Conservation (phyloP, 1,140 invertebrate genomes). For the Heliconius hewitsoni region DNA sequence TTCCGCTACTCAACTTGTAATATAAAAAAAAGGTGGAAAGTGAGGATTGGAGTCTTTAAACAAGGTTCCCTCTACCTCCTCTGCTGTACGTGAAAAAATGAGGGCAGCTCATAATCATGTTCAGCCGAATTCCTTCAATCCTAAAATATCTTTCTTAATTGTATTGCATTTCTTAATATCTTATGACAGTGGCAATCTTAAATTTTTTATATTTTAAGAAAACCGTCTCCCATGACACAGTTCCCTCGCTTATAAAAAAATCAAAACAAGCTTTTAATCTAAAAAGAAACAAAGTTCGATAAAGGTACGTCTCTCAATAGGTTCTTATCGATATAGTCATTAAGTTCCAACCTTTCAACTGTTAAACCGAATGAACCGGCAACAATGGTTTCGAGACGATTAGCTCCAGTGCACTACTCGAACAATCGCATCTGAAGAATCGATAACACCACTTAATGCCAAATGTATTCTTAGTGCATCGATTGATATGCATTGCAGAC, state of each 20-base stretch:
- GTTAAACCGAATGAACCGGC: conserved; percentile 30
- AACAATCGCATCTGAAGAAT: conserved; percentile 26
- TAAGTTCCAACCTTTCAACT: conserved; percentile 32
- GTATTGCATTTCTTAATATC: no score
- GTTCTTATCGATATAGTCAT: conserved; percentile 30
- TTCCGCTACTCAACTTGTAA: not conserved
- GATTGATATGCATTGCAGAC: not conserved
- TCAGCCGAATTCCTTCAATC: not conserved
- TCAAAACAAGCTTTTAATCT: not conserved
- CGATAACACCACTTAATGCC: conserved; percentile 27
- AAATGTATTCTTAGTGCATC: conserved; percentile 22
- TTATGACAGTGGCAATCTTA: no score
- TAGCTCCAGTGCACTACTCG: conserved; percentile 23
- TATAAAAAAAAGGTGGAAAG: not conserved
- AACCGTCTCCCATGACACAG: no score
- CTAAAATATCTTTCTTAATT: no score
- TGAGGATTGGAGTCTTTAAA: not conserved
- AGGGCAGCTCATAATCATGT: not conserved
- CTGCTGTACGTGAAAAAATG: no score
- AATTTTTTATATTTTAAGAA: no score
- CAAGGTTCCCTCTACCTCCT: not conserved
- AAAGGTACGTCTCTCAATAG: conserved; percentile 16
- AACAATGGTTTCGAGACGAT: conserved; percentile 30
- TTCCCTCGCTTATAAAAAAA: not conserved
- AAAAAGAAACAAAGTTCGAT: conserved; percentile 19